phyloP scores from a whole-genome alignment of 2,113 vertebrate genomes.

The Ornithorhynchus anatinus region DNA sequence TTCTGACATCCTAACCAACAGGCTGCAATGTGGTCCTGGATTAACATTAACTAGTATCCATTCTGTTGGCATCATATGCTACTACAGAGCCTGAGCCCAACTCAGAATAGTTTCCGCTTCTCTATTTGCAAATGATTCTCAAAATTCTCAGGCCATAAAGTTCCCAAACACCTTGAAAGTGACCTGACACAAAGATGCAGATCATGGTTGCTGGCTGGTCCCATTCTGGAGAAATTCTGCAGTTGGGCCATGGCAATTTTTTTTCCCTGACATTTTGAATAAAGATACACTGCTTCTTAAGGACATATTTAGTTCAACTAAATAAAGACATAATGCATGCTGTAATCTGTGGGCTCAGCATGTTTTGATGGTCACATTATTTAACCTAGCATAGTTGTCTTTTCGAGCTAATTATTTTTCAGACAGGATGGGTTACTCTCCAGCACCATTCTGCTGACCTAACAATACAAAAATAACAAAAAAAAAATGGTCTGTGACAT shows the following conservation, averaged over 20 bases:
- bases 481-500: neutral
- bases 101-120: neutral
- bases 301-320: neutral
- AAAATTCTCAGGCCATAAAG: neutral
- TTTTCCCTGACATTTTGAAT: neutral
- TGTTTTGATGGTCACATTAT: neutral
- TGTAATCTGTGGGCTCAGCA: neutral
- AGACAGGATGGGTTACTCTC: neutral
- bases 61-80: neutral
- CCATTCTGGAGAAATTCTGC: neutral
- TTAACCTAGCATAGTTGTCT: neutral
- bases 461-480: too few species aligned
- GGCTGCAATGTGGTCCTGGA: neutral
- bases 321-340: neutral
- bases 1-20: constrained; percentile 8
- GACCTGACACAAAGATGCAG: neutral
- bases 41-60: neutral
- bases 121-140: neutral
- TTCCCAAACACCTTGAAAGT: neutral
- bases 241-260: neutral
- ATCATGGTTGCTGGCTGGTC: fast-evolving
- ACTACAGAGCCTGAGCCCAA: neutral
- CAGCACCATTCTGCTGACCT: fast-evolving
- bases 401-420: neutral
- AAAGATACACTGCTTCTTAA: neutral